These are phyloP conservation scores for Zygogramma bicolorata DNA, from an alignment of 2,888 invertebrate species.

Conservation along the genomic window DNA sequence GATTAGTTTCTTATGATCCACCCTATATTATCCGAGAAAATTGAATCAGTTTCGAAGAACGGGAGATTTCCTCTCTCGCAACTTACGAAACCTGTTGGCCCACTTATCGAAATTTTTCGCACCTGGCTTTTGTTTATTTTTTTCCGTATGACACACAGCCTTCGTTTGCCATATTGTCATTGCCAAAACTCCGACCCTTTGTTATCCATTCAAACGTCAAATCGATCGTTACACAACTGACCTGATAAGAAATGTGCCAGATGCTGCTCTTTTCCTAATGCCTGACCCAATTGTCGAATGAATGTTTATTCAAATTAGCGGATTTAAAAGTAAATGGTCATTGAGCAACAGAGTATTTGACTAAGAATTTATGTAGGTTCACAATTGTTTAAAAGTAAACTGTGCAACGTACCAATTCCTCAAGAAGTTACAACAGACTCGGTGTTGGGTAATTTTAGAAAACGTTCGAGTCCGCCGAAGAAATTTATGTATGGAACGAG, in stretches of 20 bases:
- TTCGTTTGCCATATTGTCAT: background rate
- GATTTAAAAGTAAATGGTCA: slow-evolving; percentile 32
- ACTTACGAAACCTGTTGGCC: slow-evolving; percentile 2
- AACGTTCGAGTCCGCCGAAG: slow-evolving; percentile 42
- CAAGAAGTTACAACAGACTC: slow-evolving; percentile 41
- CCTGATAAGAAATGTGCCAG: background rate
- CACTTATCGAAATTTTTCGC: background rate
- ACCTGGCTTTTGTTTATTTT: slow-evolving; percentile 2
- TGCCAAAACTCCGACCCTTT: slow-evolving; percentile 1
- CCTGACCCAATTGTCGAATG: background rate
- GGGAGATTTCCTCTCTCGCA: background rate
- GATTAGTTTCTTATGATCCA: too few relatives aligned
- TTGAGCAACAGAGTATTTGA: slow-evolving; percentile 44
- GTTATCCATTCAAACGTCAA: background rate
- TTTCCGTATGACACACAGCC: background rate
- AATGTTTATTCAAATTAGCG: slow-evolving; percentile 10
- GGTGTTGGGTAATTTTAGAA: slow-evolving; percentile 50
- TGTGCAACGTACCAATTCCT: slow-evolving; percentile 43
- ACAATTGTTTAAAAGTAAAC: slow-evolving; percentile 49
- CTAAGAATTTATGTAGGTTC: slow-evolving; percentile 47
- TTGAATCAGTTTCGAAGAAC: background rate
- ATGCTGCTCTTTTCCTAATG: background rate
- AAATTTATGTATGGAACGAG: slow-evolving; percentile 37
- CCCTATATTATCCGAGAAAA: too few relatives aligned
- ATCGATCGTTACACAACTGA: background rate